Percentiles rank a stretch among this genome's conserved stretches.
Conservation (phyloP, 2,113 vertebrate species). For the Vidua chalybeata region DNA sequence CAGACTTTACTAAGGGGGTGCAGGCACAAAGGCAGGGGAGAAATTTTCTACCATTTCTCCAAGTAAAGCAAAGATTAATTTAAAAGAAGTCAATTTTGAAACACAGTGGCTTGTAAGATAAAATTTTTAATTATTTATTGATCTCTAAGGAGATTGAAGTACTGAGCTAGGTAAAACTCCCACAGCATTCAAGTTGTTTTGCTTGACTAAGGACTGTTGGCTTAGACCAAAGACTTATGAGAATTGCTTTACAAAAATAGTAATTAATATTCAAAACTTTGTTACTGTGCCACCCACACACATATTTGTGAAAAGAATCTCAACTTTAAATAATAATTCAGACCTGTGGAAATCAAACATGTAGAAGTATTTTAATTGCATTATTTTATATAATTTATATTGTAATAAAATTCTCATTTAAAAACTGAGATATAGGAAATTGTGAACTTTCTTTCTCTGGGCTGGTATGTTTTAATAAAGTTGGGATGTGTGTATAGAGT, state of each 20-base stretch:
- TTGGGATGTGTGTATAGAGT: neutral
- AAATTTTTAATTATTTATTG: conserved; percentile 55
- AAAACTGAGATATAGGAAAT: neutral
- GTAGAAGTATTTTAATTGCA: neutral
- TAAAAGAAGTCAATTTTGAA: conserved; percentile 35
- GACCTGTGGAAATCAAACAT: neutral
- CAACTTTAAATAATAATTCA: neutral
- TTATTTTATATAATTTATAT: neutral
- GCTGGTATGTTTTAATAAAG: neutral
- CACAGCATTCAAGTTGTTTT: conserved; percentile 35
- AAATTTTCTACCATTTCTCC: neutral
- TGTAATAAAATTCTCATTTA: neutral
- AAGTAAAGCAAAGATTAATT: conserved; percentile 9
- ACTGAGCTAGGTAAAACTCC: conserved; percentile 46
- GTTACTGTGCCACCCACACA: neutral
- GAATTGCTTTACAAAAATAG: conserved; percentile 31
- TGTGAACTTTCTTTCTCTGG: neutral
- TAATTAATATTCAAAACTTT: conserved; percentile 47
- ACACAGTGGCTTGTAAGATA: neutral
- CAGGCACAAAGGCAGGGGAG: neutral
- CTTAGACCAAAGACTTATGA: conserved; percentile 13
- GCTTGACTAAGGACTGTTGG: conserved; percentile 25
- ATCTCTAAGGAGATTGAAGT: conserved; percentile 29
- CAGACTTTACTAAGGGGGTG: conserved; percentile 2
- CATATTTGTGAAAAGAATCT: neutral